phyloP scores from a whole-genome alignment of 1,140 invertebrate species.

The Chrysomallon squamiferum region DNA sequence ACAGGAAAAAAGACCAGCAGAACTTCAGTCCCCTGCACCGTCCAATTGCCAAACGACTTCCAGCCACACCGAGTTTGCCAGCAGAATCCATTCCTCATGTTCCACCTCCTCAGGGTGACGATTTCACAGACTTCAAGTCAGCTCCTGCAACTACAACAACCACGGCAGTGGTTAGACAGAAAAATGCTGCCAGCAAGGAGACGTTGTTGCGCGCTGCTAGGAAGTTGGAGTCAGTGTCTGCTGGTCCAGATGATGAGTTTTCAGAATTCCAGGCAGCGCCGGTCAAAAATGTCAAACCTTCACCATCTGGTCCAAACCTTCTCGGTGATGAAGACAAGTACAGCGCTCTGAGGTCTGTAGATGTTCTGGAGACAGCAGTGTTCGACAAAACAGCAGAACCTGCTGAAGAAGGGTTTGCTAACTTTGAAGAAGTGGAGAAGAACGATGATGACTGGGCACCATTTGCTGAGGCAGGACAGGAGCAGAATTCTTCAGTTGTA shows the following conservation, averaged over 20 bases:
- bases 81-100: constrained; percentile 6
- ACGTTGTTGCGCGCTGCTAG: neutral
- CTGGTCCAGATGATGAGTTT: neutral
- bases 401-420: neutral
- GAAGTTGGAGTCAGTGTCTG: neutral
- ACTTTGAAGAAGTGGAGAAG: constrained; percentile 6
- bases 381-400: constrained; percentile 11
- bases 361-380: constrained; percentile 17
- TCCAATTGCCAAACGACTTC: constrained; percentile 25
- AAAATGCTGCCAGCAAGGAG: neutral
- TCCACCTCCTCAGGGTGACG: neutral
- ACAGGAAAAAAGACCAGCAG: constrained; percentile 37
- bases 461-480: constrained; percentile 11
- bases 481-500: neutral
- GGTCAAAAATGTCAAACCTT: constrained; percentile 7
- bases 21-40: constrained; percentile 42
- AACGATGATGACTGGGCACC: constrained; percentile 32
- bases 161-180: neutral
- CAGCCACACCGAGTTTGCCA: constrained; percentile 4
- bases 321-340: constrained; percentile 64
- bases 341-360: constrained; percentile 57
- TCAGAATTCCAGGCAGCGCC: constrained; percentile 24
- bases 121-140: constrained; percentile 37
- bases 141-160: constrained; percentile 11
- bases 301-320: constrained; percentile 32